phyloP scores from a whole-genome alignment of 1,140 invertebrate species.

The Zaprionus nigranus region DNA sequence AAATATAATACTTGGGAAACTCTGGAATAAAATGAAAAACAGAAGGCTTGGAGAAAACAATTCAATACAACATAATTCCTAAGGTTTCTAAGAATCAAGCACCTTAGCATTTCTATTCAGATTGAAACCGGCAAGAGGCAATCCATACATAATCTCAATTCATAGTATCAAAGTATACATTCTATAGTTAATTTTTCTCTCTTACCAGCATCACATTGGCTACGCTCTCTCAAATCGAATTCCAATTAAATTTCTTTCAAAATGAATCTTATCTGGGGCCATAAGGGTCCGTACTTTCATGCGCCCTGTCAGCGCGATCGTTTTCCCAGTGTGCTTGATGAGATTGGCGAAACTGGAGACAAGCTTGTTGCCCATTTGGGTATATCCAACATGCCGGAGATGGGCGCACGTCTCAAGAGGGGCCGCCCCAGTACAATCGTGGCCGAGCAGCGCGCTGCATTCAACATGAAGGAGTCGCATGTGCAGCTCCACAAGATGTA shows the following conservation, averaged over 20 bases:
- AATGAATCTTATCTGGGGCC: slow-evolving; percentile 39
- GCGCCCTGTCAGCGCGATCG: slow-evolving; percentile 27
- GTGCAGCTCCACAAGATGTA: slow-evolving; percentile 47
- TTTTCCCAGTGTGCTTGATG: slow-evolving; percentile 21
- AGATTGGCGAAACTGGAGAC: slow-evolving; percentile 29
- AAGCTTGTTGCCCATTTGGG: slow-evolving; percentile 14
- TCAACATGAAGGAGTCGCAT: background rate
- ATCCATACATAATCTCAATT: too few relatives aligned
- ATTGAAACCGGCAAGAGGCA: too few relatives aligned
- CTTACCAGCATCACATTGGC: background rate
- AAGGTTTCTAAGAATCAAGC: background rate
- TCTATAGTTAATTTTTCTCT: too few relatives aligned
- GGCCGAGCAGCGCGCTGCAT: slow-evolving; percentile 19
- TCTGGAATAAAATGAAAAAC: too few relatives aligned
- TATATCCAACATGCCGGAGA: slow-evolving; percentile 28
- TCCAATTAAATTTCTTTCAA: background rate
- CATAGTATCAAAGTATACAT: too few relatives aligned
- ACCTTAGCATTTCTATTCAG: too few relatives aligned
- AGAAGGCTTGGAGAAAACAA: too few relatives aligned
- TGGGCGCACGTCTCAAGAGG: slow-evolving; percentile 32
- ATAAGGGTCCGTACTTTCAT: slow-evolving; percentile 44
- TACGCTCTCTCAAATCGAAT: background rate
- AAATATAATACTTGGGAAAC: too few relatives aligned
- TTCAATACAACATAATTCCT: background rate
- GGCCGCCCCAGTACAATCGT: background rate